Percentiles rank a stretch among this genome's conserved stretches.
These are phyloP conservation scores for Rhagophthalmus giganteus DNA, from an alignment of 2,888 invertebrate species.

Conservation along the genomic window DNA sequence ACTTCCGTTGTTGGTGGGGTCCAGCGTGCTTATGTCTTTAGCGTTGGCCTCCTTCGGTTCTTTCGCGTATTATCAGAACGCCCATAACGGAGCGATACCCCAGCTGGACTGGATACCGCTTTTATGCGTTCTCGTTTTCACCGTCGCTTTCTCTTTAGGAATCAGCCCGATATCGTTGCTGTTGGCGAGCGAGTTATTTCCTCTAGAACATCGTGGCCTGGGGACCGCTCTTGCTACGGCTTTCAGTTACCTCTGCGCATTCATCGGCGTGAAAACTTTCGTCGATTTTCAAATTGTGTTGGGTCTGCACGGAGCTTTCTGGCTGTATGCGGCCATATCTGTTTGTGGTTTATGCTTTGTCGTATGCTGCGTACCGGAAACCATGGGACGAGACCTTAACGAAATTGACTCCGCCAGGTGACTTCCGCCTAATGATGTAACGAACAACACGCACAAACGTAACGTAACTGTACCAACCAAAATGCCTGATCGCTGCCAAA, in stretches of 20 bases:
- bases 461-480: constrained; percentile 26
- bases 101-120: constrained; percentile 83
- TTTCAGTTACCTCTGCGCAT: constrained; percentile 85
- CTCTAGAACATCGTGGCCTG: constrained; percentile 80
- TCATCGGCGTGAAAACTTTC: constrained; percentile 84
- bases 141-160: constrained; percentile 83
- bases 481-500: constrained; percentile 20
- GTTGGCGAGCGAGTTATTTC: constrained; percentile 80
- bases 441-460: constrained; percentile 25
- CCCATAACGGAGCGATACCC: constrained; percentile 56
- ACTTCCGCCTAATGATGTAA: constrained; percentile 32
- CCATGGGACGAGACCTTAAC: constrained; percentile 85
- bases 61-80: constrained; percentile 79
- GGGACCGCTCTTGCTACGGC: constrained; percentile 86
- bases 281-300: constrained; percentile 76
- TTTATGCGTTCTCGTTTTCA: constrained; percentile 79
- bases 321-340: constrained; percentile 83
- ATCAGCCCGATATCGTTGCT: constrained; percentile 89
- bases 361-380: constrained; percentile 85
- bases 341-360: constrained; percentile 82
- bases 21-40: constrained; percentile 82
- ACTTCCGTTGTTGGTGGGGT: constrained; percentile 79
- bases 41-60: constrained; percentile 85
- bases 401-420: constrained; percentile 74
- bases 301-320: constrained; percentile 83